Base-by-base conservation (phyloP, 2,888 invertebrate genomes). In the Mesochorus sp. region DNA sequence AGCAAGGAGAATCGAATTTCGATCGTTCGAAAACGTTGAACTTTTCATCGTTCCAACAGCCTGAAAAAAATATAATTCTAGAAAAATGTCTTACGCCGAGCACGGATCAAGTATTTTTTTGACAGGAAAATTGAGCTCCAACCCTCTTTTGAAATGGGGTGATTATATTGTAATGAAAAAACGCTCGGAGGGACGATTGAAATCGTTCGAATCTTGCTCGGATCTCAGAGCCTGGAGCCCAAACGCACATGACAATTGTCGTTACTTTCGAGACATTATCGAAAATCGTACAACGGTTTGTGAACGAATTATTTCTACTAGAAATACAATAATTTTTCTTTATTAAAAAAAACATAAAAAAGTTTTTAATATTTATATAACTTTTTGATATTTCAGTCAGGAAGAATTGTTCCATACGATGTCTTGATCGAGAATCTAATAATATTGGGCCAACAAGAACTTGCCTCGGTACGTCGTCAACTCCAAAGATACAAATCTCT, bases 221-320 rank as follows among this genome's bases (percentile, higher is more conserved):
- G 93, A 93, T 85, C 80, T 92, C 37, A 90, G 93, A 82, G 93
- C 93, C 80, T 93, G 93, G 93, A 93, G 92, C 85, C 92, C 93
- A 85, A 92, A 92, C 84, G 73, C 83, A n/a, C 67, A 83, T 37
- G 89, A 89, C 44, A 87, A 81, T 78, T 85, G 83, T 17, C 86
- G 84, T 57, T 89, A 89, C 77, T 89, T 89, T 80, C 88, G 87
- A 3, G 88, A 89, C 79, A 82, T 88, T 24, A 82, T 83, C 12
- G 88, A 89, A 79, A 82, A 86, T 62, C 82, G 82, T n/a, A 49
- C 81, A 42, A 73, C 82, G 79, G 88, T 88, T 67, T 28, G 83
- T 59, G 39, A 42, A n/a, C 12, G n/a, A 8, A 10, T 2, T 37
- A 37, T 3, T 8, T 37, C 37, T 3, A 8, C 12, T 37, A 10